Evolutionary conservation across 2,113 vertebrate species (phyloP), one percentile per base, ranked within the genome.

Genomic region (Notarius lentiginosus): DNA sequence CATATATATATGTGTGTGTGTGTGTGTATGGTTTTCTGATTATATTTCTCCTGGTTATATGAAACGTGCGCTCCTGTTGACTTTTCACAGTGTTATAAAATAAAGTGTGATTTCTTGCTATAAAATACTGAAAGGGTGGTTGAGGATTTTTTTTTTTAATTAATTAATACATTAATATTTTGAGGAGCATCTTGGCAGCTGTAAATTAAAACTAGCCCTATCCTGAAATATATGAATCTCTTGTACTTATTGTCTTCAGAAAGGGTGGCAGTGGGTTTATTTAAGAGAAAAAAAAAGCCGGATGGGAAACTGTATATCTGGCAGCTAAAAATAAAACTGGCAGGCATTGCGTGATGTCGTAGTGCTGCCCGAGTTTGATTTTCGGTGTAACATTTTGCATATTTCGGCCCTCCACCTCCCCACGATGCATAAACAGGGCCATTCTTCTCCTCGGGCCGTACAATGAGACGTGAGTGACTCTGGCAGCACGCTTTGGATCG

Each of bases 401-500:
- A 70, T 84, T 70, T 68, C 4, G 63, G 17, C 18, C 85, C 85
- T 73, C 58, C 68, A 24, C 65, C 85, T 41, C 65, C 66, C 53
- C 93, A 92, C 93, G 93, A 93, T 91, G 93, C 94, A 91, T 95
- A 95, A 95, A 95, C 94, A 94, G 94, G 94, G 92, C 92, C 94
- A 95, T 96, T 95, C 95, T 96, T 95, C 92, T 92, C 93, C 92
- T 94, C 72, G 90, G 92, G 88, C 93, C 91, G 93, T 92, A 96
- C 95, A 96, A 96, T 96, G 94, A 94, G 95, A 95, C 95, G 95
- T 94, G 95, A 94, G 94, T 95, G 95, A 95, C 94, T 95, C 95
- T 96, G 95, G 95, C 95, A 96, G 94, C 93, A 93, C 92, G 94
- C 94, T 94, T 93, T 95, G 95, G 95, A 96, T 95, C 93, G 94